Evolutionary conservation across 1,140 invertebrate species (phyloP).

Genomic region (Drosophila melanica): DNA sequence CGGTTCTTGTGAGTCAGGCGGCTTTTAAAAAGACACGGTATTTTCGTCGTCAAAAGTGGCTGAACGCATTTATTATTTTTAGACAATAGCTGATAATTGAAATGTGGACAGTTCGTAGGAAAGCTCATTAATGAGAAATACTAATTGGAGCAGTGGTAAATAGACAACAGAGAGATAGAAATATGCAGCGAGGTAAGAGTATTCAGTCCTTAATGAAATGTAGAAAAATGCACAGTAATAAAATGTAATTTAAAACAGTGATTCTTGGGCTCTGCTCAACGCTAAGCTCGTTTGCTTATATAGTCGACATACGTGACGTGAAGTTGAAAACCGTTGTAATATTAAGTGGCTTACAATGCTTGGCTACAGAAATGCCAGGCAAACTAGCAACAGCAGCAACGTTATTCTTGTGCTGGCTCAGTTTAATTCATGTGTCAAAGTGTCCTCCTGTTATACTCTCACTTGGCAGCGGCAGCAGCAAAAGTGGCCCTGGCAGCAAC

Average conservation of each 20-base stretch:
- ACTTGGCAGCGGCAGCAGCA: constrained; percentile 4
- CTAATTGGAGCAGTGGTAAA: constrained; percentile 60
- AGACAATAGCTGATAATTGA: constrained; percentile 48
- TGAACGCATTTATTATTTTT: constrained; percentile 24
- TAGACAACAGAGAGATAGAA: constrained; percentile 49
- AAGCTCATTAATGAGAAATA: constrained; percentile 57
- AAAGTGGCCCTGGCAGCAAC: no score
- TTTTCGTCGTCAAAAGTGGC: constrained; percentile 11
- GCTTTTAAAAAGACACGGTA: constrained; percentile 56
- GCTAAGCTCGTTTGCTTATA: constrained; percentile 19
- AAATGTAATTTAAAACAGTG: constrained; percentile 19
- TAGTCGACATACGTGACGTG: constrained; percentile 4
- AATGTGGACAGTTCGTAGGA: constrained; percentile 55
- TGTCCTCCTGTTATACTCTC: constrained; percentile 36
- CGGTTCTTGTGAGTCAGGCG: constrained; percentile 34
- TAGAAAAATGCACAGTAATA: neutral
- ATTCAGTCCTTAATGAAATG: neutral
- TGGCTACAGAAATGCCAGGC: constrained; percentile 11
- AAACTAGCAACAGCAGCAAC: constrained; percentile 1
- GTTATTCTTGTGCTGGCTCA: constrained; percentile 21
- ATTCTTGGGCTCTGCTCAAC: constrained; percentile 6
- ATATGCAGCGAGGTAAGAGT: constrained; percentile 74
- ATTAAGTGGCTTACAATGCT: constrained; percentile 39
- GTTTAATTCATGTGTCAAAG: constrained; percentile 42
- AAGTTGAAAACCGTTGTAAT: constrained; percentile 24